Percentiles rank a stretch among this genome's conserved stretches.
Conservation (phyloP, 2,888 invertebrate genomes). For the Oscheius myriophilus region DNA sequence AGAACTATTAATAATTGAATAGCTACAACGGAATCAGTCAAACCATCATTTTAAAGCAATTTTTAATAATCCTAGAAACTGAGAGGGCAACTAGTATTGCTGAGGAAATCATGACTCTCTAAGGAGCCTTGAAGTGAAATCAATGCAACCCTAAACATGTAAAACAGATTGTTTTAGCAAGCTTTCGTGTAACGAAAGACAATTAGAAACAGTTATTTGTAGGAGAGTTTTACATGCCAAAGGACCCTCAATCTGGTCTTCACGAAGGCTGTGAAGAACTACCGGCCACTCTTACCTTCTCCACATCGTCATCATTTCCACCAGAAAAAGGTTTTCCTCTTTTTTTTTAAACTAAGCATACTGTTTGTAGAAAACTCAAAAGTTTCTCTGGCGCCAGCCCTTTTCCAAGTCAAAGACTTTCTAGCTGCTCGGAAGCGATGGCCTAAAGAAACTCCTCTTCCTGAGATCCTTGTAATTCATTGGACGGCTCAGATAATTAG, state of each 20-base stretch:
- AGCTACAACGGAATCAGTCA: too few relatives aligned
- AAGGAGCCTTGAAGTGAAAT: too few relatives aligned
- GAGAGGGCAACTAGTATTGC: too few relatives aligned
- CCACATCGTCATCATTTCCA: neutral
- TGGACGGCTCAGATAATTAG: constrained; percentile 57
- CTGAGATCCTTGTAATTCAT: constrained; percentile 48
- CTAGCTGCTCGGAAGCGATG: neutral
- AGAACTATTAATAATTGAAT: too few relatives aligned
- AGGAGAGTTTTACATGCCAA: constrained; percentile 22
- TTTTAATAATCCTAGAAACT: too few relatives aligned
- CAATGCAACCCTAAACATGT: too few relatives aligned
- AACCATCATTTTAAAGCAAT: too few relatives aligned
- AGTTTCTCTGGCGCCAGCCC: constrained; percentile 2
- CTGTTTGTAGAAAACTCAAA: neutral
- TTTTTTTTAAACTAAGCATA: neutral
- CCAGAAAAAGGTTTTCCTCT: neutral
- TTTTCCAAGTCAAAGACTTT: constrained; percentile 13
- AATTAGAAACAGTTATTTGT: too few relatives aligned
- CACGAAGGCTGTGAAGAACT: constrained; percentile 18
- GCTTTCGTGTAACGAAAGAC: too few relatives aligned
- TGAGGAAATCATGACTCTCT: too few relatives aligned
- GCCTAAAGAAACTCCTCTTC: constrained; percentile 28
- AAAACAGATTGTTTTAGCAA: too few relatives aligned
- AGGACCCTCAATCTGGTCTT: neutral
- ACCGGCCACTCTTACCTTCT: constrained; percentile 11